Conservation (phyloP, 1,140 invertebrate species). For the Leptinotarsa lineolata region DNA sequence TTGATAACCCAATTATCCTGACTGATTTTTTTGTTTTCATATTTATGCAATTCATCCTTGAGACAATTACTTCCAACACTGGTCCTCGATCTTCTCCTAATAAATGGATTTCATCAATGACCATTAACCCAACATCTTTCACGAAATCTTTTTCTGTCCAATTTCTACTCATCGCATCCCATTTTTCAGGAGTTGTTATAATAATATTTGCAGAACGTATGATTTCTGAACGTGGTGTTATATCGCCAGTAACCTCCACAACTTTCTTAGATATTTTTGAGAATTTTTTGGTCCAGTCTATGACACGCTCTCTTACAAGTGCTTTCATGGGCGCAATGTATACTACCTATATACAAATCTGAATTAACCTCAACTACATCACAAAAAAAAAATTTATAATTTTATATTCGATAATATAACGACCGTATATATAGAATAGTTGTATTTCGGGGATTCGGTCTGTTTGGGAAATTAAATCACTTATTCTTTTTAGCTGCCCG, state of each 20-base stretch:
- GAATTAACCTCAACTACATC: no score
- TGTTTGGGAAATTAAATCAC: no score
- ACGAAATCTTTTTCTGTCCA: slow-evolving; percentile 98
- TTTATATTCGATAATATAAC: no score
- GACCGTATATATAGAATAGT: no score
- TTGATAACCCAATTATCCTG: slow-evolving; percentile 93
- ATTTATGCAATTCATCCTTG: slow-evolving; percentile 62
- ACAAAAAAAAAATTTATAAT: no score
- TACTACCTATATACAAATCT: slow-evolving; percentile 72
- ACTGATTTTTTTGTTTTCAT: slow-evolving; percentile 59
- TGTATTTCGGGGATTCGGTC: no score
- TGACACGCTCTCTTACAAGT: slow-evolving; percentile 92
- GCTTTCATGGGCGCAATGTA: slow-evolving; percentile 99
- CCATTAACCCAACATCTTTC: slow-evolving; percentile 86
- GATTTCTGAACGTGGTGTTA: slow-evolving; percentile 88
- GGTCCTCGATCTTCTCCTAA: slow-evolving; percentile 88
- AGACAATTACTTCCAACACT: slow-evolving; percentile 85
- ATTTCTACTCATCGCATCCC: slow-evolving; percentile 97
- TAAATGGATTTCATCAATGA: slow-evolving; percentile 99
- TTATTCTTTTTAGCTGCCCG: no score
- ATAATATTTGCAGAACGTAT: slow-evolving; percentile 88
- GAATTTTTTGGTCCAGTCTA: slow-evolving; percentile 94
- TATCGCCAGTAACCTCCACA: slow-evolving; percentile 96
- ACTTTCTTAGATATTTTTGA: slow-evolving; percentile 78
- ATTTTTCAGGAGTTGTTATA: slow-evolving; percentile 98